These are phyloP conservation scores for Myopa testacea DNA, from an alignment of 2,888 invertebrate genomes.

Conservation along the genomic window DNA sequence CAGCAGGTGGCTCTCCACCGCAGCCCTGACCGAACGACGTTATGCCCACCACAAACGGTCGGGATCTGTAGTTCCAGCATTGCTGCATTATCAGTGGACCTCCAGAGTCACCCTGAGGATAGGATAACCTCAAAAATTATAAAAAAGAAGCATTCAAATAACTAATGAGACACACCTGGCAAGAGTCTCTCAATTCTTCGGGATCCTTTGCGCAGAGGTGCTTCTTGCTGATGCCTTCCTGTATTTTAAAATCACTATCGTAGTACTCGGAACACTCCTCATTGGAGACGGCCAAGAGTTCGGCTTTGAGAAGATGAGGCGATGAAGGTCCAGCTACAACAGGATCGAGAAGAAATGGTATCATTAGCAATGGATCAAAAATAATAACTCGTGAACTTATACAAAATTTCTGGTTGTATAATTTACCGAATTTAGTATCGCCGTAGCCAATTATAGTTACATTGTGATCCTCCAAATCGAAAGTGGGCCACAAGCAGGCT, in stretches of 20 bases:
- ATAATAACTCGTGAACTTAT: background rate
- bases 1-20: constrained; percentile 36
- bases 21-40: constrained; percentile 44
- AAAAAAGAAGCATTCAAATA: too few species aligned
- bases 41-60: constrained; percentile 34
- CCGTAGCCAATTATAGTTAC: constrained; percentile 44
- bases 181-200: constrained; percentile 35
- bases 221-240: constrained; percentile 38
- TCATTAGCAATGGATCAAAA: background rate
- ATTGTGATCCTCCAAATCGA: constrained; percentile 11
- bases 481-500: constrained; percentile 14
- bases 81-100: constrained; percentile 43
- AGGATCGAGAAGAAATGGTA: too few species aligned
- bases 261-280: constrained; percentile 30
- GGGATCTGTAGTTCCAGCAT: constrained; percentile 11
- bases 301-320: constrained; percentile 56
- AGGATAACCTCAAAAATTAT: background rate
- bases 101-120: constrained; percentile 50
- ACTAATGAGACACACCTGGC: constrained; percentile 19
- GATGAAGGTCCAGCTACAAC: constrained; percentile 44
- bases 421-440: constrained; percentile 37
- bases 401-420: too few species aligned
- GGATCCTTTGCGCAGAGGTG: constrained; percentile 47
- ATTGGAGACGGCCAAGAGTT: constrained; percentile 43
- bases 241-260: constrained; percentile 22